Evolutionary conservation across 2,888 invertebrate genomes (phyloP), one percentile per base, ranked within the genome.

Genomic region (Halocaridina rubra): DNA sequence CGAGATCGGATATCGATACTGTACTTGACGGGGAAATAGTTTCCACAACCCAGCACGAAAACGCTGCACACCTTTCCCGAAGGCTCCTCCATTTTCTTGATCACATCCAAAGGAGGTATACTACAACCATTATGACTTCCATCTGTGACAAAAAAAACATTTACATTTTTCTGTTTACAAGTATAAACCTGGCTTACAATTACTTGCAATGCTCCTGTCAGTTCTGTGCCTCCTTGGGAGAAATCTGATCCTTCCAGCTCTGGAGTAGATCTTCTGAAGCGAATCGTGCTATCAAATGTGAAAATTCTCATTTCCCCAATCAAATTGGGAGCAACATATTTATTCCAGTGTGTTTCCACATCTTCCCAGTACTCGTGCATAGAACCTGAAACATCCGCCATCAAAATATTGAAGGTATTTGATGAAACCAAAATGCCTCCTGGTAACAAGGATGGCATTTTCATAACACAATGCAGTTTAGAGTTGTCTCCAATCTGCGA

Each of bases 131-230:
- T 81, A 33, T 81, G 81, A 24, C 24, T 5, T 16, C 77, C 81
- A 77, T 81, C 85, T 3, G 85, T 85, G 19, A 85, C 46, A 1
- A 85, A 24, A 33, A 85, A 81, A 16, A 85, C 77, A 8, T 81
- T 67, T n/a, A 77, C 24, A 33, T 39, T 77, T 3, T 53, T 29
- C 27, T 85, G 32, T 13, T 46, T 30, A 46, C 76, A 46, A 4
- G 53, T 29, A 16, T 80, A 33, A n/a, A 85, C 59, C 27, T 80
- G 19, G 16, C 22, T 22, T n/a, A 57, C 57, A 24, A 85, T 85
- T 19, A 39, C 77, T 16, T 32, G 33, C 19, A 85, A 24, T 3
- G 85, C 81, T 7, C 22, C 76, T 3, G 72, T 72, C 67, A 85
- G 57, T 57, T 85, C 39, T 22, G 85, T 85, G 3, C 53, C 19